These are phyloP conservation scores for Thrips palmi DNA, from an alignment of 1,140 invertebrate genomes.

Conservation along the genomic window DNA sequence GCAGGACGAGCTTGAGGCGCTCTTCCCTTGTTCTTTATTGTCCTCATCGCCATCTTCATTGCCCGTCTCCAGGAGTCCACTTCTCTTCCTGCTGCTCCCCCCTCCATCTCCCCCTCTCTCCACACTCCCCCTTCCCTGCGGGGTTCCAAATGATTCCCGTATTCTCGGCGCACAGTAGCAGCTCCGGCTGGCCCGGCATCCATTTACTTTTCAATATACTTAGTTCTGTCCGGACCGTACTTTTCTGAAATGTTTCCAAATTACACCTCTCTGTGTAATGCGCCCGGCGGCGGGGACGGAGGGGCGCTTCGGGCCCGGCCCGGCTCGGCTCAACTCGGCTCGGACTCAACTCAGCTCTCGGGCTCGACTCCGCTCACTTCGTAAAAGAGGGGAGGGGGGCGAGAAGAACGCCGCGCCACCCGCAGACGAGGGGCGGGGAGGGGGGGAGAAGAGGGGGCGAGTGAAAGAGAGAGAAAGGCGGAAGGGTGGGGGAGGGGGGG, in stretches of 20 bases:
- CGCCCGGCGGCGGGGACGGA: not conserved
- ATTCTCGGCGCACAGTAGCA: too few species aligned
- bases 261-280: slow-evolving; percentile 2
- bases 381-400: too few species aligned
- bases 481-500: not conserved
- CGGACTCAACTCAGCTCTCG: slow-evolving; percentile 2
- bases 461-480: not conserved
- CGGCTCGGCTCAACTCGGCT: slow-evolving; percentile 5
- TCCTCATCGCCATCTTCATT: too few species aligned
- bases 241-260: not conserved
- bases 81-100: too few species aligned
- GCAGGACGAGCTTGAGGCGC: too few species aligned
- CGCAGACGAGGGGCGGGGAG: not conserved
- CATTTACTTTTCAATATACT: too few species aligned
- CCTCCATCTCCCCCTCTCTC: too few species aligned
- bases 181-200: too few species aligned
- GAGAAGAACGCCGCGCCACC: not conserved
- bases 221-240: slow-evolving; percentile 10
- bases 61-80: too few species aligned
- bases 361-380: not conserved
- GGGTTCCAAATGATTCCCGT: too few species aligned
- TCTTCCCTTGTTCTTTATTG: too few species aligned
- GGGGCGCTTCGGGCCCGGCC: not conserved
- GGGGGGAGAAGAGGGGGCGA: not conserved
- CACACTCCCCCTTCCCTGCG: too few species aligned